These are phyloP conservation scores for Artibeus lituratus DNA, from an alignment of 2,797 vertebrate species.

Conservation along the genomic window DNA sequence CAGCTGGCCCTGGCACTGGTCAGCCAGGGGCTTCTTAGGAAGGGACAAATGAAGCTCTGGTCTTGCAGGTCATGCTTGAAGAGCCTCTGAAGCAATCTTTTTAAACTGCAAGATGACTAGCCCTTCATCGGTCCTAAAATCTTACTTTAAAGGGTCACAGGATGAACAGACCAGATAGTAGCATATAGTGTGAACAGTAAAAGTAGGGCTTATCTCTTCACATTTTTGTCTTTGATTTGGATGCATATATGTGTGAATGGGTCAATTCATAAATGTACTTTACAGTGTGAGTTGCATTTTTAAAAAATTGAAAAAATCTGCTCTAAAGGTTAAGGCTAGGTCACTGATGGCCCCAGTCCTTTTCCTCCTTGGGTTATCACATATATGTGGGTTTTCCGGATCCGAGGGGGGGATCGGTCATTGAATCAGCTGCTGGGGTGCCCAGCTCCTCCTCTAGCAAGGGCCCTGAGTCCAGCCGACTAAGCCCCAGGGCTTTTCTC, in stretches of 20 bases:
- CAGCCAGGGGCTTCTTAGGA: background rate
- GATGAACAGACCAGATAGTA: background rate
- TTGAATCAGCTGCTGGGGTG: background rate
- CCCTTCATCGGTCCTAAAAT: background rate
- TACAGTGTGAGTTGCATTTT: background rate
- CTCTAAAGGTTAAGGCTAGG: background rate
- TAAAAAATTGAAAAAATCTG: background rate
- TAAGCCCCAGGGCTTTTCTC: background rate
- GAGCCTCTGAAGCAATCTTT: background rate
- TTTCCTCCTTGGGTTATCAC: background rate
- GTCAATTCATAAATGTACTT: background rate
- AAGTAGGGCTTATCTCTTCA: background rate
- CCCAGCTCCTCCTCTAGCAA: background rate
- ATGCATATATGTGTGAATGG: background rate
- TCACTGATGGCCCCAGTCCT: background rate
- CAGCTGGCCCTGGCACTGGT: background rate
- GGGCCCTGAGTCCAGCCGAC: too few relatives aligned
- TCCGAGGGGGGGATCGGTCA: background rate
- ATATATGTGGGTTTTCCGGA: background rate
- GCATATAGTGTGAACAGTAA: background rate
- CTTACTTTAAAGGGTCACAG: background rate
- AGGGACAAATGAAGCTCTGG: background rate
- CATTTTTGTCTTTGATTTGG: background rate
- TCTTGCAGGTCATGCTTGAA: too few relatives aligned
- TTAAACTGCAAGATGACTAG: background rate